These are phyloP conservation scores for Drosophila subpulchrella DNA, from an alignment of 1,140 invertebrate genomes.

Conservation along the genomic window DNA sequence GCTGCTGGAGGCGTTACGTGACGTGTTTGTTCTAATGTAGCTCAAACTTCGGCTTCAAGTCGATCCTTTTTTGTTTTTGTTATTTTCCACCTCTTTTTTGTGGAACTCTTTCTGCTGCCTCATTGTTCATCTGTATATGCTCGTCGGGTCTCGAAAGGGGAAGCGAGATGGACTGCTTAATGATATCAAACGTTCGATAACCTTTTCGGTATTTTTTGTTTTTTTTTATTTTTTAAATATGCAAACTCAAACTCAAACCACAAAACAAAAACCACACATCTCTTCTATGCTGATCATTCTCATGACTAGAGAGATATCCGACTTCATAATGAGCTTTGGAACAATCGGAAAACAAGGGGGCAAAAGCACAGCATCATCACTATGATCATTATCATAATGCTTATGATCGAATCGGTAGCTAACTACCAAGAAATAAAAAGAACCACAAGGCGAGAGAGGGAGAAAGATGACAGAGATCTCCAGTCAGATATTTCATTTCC, in stretches of 20 bases:
- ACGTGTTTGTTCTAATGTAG: constrained; percentile 67
- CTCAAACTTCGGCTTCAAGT: constrained; percentile 38
- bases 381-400: constrained; percentile 50
- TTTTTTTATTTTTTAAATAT: constrained; percentile 60
- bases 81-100: constrained; percentile 26
- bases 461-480: constrained; percentile 20
- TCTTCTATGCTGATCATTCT: constrained; percentile 44
- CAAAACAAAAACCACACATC: constrained; percentile 4
- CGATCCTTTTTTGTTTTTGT: constrained; percentile 14
- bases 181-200: constrained; percentile 84
- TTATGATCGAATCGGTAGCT: constrained; percentile 62
- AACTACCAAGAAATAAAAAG: constrained; percentile 54
- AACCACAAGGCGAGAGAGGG: background rate
- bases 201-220: constrained; percentile 71
- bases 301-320: constrained; percentile 31
- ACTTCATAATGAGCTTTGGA: constrained; percentile 33
- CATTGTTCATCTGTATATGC: constrained; percentile 74
- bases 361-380: constrained; percentile 68
- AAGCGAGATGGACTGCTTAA: constrained; percentile 65
- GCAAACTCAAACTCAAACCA: constrained; percentile 64
- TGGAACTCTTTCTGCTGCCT: constrained; percentile 63
- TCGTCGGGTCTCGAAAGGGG: constrained; percentile 10
- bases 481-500: constrained; percentile 45
- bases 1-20: constrained; percentile 67
- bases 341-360: constrained; percentile 48